Evolutionary conservation across 2,113 vertebrate genomes (phyloP), one percentile per base, ranked within the genome.

Genomic region (Catharus bicknelli): DNA sequence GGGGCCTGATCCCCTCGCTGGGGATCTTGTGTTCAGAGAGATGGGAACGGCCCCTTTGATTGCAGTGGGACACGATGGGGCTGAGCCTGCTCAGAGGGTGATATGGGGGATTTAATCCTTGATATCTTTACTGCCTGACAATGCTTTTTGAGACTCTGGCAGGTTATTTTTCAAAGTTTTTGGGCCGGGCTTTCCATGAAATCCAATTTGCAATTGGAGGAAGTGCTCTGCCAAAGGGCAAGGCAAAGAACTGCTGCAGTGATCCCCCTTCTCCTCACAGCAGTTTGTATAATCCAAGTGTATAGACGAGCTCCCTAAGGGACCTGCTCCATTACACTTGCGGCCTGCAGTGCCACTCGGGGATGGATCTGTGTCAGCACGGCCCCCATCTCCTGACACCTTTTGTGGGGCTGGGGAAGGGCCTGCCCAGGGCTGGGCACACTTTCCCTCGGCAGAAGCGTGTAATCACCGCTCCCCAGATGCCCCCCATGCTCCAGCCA

Each of bases 401-500:
- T 98, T 95, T 38, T 72, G 79, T 95, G 96, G 96, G 97, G 98
- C 95, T 96, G 36, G 57, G 94, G 95, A 97, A 97, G 95, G 96
- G 42, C 93, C 89, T 90, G 93, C 95, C 83, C 97, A 95, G 91
- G 88, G 95, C 12, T 66, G 94, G 92, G 54, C 96, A 97, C 95
- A 93, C 97, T 98, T 98, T 97, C 96, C 97, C 96, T 92, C n/a
- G 83, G 96, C 97, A 97, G 93, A 86, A 97, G 97, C 48, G 5
- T 92, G 97, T 95, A 96, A 98, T 96, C 91, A 54, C 81, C 48
- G 53, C 88, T 92, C n/a, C 8, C 82, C 96, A 97, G 97, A 97
- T 96, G 94, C 96, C 97, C 97, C 96, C 96, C 92, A 47, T 1
- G 87, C 95, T 90, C 57, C 74, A 75, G 88, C 79, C 95, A 38